phyloP scores from a whole-genome alignment of 2,797 vertebrate species.

The Ptychobarbus kaznakovi region DNA sequence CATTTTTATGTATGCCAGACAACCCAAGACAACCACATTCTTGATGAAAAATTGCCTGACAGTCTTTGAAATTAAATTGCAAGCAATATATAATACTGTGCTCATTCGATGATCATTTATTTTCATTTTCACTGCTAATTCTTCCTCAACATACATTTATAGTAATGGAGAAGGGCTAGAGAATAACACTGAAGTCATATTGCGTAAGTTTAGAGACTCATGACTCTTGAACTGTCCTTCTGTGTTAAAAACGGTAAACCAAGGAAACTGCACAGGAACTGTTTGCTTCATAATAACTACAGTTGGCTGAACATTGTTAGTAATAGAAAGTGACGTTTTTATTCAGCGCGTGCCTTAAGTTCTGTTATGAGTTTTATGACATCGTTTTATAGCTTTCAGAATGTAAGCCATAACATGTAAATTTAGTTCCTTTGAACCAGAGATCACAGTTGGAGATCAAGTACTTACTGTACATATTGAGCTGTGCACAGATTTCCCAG shows the following conservation, averaged over 20 bases:
- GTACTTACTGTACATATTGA: constrained; percentile 37
- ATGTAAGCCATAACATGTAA: constrained; percentile 38
- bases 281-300: not conserved
- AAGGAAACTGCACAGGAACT: not conserved
- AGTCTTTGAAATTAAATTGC: constrained; percentile 46
- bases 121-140: constrained; percentile 1
- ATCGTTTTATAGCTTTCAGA: constrained; percentile 29
- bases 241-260: not conserved
- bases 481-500: constrained; percentile 1
- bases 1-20: constrained; percentile 50
- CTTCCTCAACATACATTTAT: not conserved
- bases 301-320: not conserved
- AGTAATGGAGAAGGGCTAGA: not conserved
- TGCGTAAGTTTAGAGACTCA: not conserved
- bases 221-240: not conserved
- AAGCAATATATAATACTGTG: constrained; percentile 7
- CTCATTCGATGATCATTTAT: not conserved
- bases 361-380: constrained; percentile 3
- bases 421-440: constrained; percentile 27
- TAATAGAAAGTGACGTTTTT: not conserved
- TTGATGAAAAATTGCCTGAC: constrained; percentile 47
- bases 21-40: constrained; percentile 55
- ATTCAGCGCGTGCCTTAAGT: not conserved
- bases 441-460: constrained; percentile 28
- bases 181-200: not conserved